A percentile compares a stretch with the other conserved stretches of the same genome.
Evolutionary conservation across 2,797 vertebrate genomes (phyloP).

Genomic region (Lutjanus campechanus): DNA sequence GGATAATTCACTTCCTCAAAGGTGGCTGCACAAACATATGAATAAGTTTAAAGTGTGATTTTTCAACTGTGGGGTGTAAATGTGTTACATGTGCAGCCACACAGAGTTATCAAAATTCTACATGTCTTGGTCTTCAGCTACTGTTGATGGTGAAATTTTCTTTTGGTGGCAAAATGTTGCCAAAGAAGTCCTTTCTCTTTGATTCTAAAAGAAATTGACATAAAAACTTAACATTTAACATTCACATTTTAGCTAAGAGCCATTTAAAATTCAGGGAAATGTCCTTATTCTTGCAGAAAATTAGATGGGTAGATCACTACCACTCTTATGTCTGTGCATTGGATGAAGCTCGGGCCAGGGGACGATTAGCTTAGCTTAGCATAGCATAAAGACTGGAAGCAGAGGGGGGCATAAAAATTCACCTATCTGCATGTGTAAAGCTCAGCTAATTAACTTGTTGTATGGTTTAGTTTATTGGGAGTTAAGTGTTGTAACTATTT

Average conservation of each 20-base stretch:
- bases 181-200: neutral
- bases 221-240: neutral
- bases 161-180: neutral
- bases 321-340: neutral
- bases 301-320: neutral
- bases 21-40: neutral
- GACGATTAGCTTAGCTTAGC: no score
- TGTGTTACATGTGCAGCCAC: neutral
- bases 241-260: neutral
- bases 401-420: neutral
- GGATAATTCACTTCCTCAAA: neutral
- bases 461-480: neutral
- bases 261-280: neutral
- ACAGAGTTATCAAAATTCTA: neutral
- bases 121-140: neutral
- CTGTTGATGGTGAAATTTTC: neutral
- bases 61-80: neutral
- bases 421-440: neutral
- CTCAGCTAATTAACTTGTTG: neutral
- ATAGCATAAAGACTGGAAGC: no score
- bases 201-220: neutral
- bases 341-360: no score
- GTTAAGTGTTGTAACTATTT: neutral
- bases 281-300: neutral
- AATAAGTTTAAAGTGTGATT: neutral